Conservation (phyloP, 2,888 invertebrate species). For the Atethmia centrago region DNA sequence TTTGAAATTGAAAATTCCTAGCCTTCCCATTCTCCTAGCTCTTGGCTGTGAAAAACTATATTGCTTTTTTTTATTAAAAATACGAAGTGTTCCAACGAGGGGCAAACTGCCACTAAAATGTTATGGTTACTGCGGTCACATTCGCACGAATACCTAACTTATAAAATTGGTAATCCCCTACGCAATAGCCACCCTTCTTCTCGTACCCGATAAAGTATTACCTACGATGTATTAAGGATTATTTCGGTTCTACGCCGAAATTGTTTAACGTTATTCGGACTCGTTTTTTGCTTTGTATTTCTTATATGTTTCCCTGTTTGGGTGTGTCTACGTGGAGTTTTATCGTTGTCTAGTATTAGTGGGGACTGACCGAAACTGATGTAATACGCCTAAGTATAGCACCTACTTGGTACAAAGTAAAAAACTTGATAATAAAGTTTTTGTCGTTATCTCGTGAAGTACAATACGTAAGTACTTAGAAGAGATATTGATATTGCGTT, state of each 20-base stretch:
- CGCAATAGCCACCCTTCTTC: constrained; percentile 75
- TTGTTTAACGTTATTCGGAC: constrained; percentile 74
- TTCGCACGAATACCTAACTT: constrained; percentile 87
- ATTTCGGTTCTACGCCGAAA: constrained; percentile 74
- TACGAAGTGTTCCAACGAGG: constrained; percentile 87
- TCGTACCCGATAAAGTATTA: constrained; percentile 80
- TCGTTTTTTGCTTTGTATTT: constrained; percentile 70
- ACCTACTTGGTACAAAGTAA: constrained; percentile 46
- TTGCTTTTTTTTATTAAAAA: constrained; percentile 87
- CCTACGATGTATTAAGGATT: constrained; percentile 79
- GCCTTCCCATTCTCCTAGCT: constrained; percentile 71
- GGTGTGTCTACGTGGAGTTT: constrained; percentile 44
- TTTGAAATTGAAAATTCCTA: constrained; percentile 84
- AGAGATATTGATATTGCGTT: constrained; percentile 67
- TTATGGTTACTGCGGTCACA: constrained; percentile 89
- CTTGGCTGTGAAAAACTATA: constrained; percentile 84
- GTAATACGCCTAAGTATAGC: constrained; percentile 29
- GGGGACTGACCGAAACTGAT: constrained; percentile 18
- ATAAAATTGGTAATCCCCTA: constrained; percentile 86
- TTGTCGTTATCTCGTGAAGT: constrained; percentile 65
- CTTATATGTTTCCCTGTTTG: constrained; percentile 59
- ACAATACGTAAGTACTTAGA: constrained; percentile 63
- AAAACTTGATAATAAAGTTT: constrained; percentile 65
- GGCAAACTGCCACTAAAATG: constrained; percentile 87
- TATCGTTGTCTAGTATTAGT: constrained; percentile 44